phyloP scores from a whole-genome alignment of 2,888 invertebrate genomes.

The Cerastis leucographa region DNA sequence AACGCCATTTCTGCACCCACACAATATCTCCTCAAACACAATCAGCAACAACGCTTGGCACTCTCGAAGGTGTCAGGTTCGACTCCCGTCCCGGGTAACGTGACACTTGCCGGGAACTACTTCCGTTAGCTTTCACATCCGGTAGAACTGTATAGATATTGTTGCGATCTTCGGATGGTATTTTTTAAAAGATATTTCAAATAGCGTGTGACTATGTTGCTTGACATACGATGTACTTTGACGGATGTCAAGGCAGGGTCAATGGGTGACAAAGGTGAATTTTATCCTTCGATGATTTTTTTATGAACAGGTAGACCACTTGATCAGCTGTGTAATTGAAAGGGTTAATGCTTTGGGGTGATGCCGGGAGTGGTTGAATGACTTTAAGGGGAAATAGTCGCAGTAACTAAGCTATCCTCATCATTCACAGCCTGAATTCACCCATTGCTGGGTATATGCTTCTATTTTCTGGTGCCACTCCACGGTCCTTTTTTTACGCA shows the following conservation, averaged over 20 bases:
- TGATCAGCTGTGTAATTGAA: slow-evolving; percentile 7
- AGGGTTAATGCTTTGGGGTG: background rate
- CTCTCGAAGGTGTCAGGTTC: slow-evolving; percentile 63
- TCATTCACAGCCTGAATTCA: too few species aligned
- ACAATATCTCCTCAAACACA: slow-evolving; percentile 27
- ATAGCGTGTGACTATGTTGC: slow-evolving; percentile 15
- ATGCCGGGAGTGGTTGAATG: background rate
- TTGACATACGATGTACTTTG: background rate
- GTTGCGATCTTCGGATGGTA: slow-evolving; percentile 19
- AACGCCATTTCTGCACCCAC: background rate
- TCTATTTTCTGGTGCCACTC: too few species aligned
- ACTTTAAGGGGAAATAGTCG: background rate
- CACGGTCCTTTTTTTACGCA: too few species aligned
- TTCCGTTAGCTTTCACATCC: slow-evolving; percentile 64
- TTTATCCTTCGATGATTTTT: slow-evolving; percentile 2
- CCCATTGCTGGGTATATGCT: too few species aligned
- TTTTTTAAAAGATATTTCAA: slow-evolving; percentile 11
- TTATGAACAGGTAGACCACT: background rate
- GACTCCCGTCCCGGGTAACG: slow-evolving; percentile 62
- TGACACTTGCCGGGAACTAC: slow-evolving; percentile 56
- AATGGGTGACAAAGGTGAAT: background rate
- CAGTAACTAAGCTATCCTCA: too few species aligned
- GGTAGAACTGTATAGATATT: slow-evolving; percentile 49
- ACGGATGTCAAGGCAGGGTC: slow-evolving; percentile 4
- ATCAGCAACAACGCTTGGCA: slow-evolving; percentile 49